Evolutionary conservation across 2,797 vertebrate species (phyloP).

Genomic region (Acrossocheilus fasciatus): DNA sequence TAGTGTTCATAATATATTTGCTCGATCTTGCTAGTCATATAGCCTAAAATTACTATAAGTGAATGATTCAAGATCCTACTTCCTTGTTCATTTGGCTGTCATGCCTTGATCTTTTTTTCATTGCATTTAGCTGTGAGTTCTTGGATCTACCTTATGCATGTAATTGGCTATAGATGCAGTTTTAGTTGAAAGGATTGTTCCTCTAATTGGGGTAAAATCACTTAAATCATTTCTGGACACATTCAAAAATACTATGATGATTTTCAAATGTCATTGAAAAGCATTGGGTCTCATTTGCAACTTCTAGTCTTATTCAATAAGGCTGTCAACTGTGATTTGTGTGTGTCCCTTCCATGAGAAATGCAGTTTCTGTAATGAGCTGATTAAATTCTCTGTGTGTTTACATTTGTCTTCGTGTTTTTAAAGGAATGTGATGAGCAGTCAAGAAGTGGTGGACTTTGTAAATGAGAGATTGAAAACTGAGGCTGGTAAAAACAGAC

Average conservation of each 20-base stretch:
- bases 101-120: background rate
- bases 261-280: background rate
- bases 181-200: background rate
- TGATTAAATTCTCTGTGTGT: background rate
- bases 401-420: background rate
- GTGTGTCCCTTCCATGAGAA: background rate
- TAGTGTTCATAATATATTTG: background rate
- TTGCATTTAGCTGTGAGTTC: background rate
- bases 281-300: background rate
- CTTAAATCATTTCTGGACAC: background rate
- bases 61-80: background rate
- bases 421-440: constrained; percentile 97
- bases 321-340: too few species aligned
- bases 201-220: too few species aligned
- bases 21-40: background rate
- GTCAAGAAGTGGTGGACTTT: constrained; percentile 98
- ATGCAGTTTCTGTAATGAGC: background rate
- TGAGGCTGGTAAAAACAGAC: constrained; percentile 79
- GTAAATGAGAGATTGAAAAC: constrained; percentile 90
- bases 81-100: background rate
- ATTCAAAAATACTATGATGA: background rate
- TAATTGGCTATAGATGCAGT: background rate
- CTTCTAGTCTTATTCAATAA: background rate
- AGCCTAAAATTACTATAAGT: too few species aligned
- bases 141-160: background rate